A percentile compares a stretch with the other conserved stretches of the same genome.
These are phyloP conservation scores for Myiotriccus ornatus DNA, from an alignment of 2,797 vertebrate species.

Conservation along the genomic window DNA sequence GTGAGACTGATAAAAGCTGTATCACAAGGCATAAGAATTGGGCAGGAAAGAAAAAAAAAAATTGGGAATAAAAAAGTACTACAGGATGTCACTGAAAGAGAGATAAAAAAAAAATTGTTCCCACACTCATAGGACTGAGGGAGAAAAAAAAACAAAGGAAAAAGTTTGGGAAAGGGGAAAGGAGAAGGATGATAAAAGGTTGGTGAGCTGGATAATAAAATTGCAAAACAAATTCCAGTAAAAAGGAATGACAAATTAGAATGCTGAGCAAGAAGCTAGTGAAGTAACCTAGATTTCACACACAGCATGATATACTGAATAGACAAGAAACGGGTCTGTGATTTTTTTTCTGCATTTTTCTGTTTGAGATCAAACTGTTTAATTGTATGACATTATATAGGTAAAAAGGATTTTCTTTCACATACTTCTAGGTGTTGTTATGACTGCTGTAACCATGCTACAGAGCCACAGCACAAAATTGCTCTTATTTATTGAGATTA, in stretches of 20 bases:
- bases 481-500: neutral
- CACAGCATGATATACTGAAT: neutral
- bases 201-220: neutral
- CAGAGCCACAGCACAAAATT: neutral
- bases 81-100: neutral
- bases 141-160: neutral
- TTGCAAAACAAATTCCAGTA: neutral
- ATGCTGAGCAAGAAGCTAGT: neutral
- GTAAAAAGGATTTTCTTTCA: neutral
- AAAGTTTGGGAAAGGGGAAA: neutral
- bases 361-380: neutral
- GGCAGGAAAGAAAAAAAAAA: neutral
- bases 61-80: neutral
- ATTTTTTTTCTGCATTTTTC: neutral
- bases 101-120: neutral
- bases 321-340: neutral
- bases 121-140: neutral
- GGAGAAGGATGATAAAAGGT: neutral
- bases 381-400: neutral
- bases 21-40: conserved; percentile 9
- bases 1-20: conserved; percentile 42
- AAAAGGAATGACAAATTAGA: neutral
- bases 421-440: neutral
- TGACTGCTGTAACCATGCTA: neutral
- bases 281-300: neutral